Evolutionary conservation across 2,888 invertebrate species (phyloP).

Genomic region (Marronus borbonicus): DNA sequence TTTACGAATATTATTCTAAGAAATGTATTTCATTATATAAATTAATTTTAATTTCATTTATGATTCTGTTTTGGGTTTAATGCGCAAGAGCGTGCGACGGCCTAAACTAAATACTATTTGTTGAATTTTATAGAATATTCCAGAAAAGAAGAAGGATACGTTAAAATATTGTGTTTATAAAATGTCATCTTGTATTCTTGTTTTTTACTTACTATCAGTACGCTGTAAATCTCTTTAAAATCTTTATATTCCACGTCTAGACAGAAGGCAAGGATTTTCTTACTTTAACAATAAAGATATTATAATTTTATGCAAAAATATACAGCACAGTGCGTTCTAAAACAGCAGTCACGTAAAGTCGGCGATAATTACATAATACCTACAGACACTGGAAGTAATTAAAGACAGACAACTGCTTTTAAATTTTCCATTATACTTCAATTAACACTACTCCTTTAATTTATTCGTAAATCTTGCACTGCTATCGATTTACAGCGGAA

Average conservation of each 20-base stretch:
- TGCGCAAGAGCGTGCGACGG: too few species aligned
- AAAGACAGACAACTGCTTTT: not conserved
- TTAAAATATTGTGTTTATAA: too few species aligned
- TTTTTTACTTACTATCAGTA: not conserved
- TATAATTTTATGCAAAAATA: conserved; percentile 40
- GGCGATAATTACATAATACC: conserved; percentile 33
- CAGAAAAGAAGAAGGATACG: too few species aligned
- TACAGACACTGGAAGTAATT: conserved; percentile 22
- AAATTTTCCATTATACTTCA: not conserved
- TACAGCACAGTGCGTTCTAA: conserved; percentile 21
- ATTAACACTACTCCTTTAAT: not conserved
- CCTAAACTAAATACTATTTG: too few species aligned
- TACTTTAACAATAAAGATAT: conserved; percentile 5
- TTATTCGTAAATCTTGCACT: not conserved
- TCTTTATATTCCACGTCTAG: conserved; percentile 8
- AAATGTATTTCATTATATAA: too few species aligned
- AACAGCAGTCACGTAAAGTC: conserved; percentile 23
- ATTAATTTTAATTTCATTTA: too few species aligned
- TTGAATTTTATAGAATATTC: too few species aligned
- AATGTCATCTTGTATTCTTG: not conserved
- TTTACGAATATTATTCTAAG: too few species aligned
- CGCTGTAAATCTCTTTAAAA: not conserved
- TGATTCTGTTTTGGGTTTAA: too few species aligned
- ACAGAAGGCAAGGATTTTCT: conserved; percentile 17
- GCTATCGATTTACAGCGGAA: not conserved